Conservation (phyloP, 2,888 invertebrate species). For the Diabrotica balteata region DNA sequence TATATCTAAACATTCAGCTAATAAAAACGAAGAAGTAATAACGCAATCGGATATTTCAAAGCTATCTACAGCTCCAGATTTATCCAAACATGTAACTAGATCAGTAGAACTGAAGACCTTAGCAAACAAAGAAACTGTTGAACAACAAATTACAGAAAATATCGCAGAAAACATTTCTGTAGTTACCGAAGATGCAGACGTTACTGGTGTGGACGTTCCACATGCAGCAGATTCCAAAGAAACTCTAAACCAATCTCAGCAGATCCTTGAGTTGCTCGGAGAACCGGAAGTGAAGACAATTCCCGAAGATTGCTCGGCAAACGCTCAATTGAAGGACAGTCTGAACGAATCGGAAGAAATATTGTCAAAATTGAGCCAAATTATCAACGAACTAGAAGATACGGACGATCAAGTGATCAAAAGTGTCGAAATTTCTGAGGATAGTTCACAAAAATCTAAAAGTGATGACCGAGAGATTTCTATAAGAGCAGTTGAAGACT, state of each 20-base stretch:
- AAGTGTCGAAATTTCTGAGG: too few relatives aligned
- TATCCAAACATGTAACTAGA: neutral
- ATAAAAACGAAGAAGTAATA: neutral
- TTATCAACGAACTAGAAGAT: conserved; percentile 3
- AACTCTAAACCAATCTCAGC: conserved; percentile 26
- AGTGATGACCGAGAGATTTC: too few relatives aligned
- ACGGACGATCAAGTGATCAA: neutral
- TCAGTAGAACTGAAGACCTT: neutral
- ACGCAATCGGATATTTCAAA: neutral
- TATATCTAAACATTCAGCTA: neutral
- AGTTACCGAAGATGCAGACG: neutral
- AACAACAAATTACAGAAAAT: neutral
- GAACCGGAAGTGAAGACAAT: conserved; percentile 11
- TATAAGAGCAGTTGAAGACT: neutral
- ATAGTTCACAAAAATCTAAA: too few relatives aligned
- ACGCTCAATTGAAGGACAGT: conserved; percentile 13
- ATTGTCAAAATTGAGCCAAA: conserved; percentile 25
- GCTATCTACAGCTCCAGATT: neutral
- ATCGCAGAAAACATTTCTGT: neutral
- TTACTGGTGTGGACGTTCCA: neutral
- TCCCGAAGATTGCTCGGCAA: conserved; percentile 7
- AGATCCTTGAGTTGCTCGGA: conserved; percentile 27
- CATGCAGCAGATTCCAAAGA: conserved; percentile 19
- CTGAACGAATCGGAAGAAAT: conserved; percentile 30
- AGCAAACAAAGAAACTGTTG: conserved; percentile 5